Evolutionary conservation across 2,113 vertebrate genomes (phyloP), one percentile per base, ranked within the genome.

Genomic region (Cololabis saira): DNA sequence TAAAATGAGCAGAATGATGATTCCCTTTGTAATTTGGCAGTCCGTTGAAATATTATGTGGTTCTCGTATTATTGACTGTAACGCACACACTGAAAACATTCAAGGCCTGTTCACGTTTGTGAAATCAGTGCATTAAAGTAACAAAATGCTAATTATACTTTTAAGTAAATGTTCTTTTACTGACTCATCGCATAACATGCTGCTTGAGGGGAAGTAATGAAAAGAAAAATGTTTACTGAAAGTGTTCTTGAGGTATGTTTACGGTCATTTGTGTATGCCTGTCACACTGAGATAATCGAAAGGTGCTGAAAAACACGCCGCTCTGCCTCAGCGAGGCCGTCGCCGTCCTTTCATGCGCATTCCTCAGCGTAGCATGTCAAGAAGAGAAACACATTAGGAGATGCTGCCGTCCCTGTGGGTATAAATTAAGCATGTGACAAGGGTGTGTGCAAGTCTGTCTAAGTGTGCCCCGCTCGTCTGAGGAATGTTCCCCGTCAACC

Each of bases 401-500:
- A 78, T 71, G 59, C 64, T 57, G 71, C 67, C 51, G 69, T 81
- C 68, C 67, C 67, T 27, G 60, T 78, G 76, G 49, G 58, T 79
- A 71, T 66, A 57, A 71, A 80, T 88, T 76, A 63, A 70, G 62
- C 63, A 68, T 83, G 78, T 88, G 88, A 87, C 83, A 83, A 68
- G 67, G 71, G 82, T 56, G 81, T 90, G 86, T 80, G 64, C 59
- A 37, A 69, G 80, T 78, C 61, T 78, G 65, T 80, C 82, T 71
- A 80, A 76, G 73, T 81, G 85, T 84, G 81, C 69, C 69, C 42
- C 80, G 81, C 53, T 71, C 76, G 58, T 84, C 55, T 72, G 40
- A 92, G 90, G 92, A 93, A 93, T 93, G 92, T 90, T 80, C 88
- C 90, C 88, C 57, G 90, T 90, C 92, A 82, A 82, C 90, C 80